Base-by-base conservation (phyloP, 2,888 invertebrate species). In the Chouioia cunea region DNA sequence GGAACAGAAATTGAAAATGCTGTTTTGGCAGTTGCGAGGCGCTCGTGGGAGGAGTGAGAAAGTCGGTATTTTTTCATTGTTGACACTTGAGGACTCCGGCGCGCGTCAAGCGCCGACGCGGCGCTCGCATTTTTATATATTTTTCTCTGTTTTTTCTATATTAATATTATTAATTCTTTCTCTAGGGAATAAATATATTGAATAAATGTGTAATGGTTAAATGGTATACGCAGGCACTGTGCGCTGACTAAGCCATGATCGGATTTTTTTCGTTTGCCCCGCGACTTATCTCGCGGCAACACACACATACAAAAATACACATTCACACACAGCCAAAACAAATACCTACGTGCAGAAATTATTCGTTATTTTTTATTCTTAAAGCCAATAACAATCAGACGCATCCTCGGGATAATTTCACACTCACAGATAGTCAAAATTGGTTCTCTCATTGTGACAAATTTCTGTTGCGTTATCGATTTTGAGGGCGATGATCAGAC, bases 351-450 rank as follows among this genome's bases (percentile, higher is more conserved):
- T n/a, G n/a, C n/a, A n/a, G n/a, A n/a, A n/a, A n/a, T n/a, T n/a
- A 36, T 36, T 36, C 12, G 6, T 12, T 10, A 3, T 36, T 36
- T 36, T 36, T 1, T 27, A 27, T 27, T 36, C 12, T 10, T 36
- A 10, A 1, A 6, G 6, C 6, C 4, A 1, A 36, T 8, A 36
- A 3, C 6, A 10, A 36, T 36, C 15, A 56, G 48, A 80, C 79
- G 79, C 80, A 80, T 80, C 77, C 78, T 79, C 79, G 81, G 80
- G 78, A 79, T 77, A 80, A 78, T 69, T n/a, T 57, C 63, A 53
- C 54, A 20, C 54, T 20, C 6, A 58, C 22, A 56, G 23, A 36
- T 36, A 44, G 50, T 27, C 16, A 20, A 48, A 46, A 27, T 47
- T 56, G n/a, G 20, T 68, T 63, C 57, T 65, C 15, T 65, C 62